Conservation (phyloP, 2,113 vertebrate species). For the Tringa solitaria region DNA sequence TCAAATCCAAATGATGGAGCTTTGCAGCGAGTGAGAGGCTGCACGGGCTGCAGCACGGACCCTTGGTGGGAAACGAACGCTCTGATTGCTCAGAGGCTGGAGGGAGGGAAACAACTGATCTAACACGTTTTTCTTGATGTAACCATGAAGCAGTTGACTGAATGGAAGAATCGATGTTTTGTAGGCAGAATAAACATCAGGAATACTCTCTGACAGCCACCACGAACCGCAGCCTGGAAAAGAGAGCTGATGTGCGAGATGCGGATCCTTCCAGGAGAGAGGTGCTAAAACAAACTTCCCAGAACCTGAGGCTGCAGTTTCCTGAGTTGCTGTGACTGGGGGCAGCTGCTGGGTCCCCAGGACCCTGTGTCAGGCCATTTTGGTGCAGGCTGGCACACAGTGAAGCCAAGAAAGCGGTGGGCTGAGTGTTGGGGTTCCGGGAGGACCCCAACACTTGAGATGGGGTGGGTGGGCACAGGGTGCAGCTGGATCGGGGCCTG, state of each 20-base stretch:
- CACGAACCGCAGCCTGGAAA: fast-evolving
- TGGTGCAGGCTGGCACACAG: not conserved
- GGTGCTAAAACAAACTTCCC: not conserved
- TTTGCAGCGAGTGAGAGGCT: not conserved
- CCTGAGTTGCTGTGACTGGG: fast-evolving
- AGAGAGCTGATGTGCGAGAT: not conserved
- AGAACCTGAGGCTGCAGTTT: not conserved
- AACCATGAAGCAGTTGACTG: not conserved
- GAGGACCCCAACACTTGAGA: not conserved
- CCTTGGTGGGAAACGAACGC: fast-evolving
- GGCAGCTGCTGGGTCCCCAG: not conserved
- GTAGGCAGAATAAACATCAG: not conserved
- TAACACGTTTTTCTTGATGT: not conserved
- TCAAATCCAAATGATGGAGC: not conserved
- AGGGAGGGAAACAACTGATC: not conserved
- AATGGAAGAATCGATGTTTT: not conserved
- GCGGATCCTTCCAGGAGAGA: not conserved
- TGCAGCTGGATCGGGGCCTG: not conserved
- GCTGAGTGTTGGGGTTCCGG: not conserved
- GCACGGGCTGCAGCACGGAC: fast-evolving
- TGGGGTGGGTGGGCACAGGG: not conserved
- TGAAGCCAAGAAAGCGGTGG: not conserved
- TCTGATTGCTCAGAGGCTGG: not conserved
- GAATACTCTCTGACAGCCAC: not conserved
- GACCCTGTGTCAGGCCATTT: not conserved